Base-by-base conservation (phyloP, 2,888 invertebrate genomes). In the Linnaemya tessellans region DNA sequence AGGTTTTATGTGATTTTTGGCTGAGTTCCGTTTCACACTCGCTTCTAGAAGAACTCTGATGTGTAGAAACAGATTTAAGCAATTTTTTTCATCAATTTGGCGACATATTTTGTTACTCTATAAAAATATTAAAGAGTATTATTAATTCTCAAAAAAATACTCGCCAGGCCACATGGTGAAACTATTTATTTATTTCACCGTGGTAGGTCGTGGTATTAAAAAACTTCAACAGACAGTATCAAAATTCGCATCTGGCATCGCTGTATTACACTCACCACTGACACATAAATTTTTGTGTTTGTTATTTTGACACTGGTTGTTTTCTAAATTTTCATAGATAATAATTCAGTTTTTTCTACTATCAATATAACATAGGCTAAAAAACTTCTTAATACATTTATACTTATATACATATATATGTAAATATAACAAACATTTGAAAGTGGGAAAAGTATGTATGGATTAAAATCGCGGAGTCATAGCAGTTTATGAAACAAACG, bases 251-350 rank as follows among this genome's bases (percentile, higher is more conserved):
- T 8, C 1, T 58, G 43, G 41, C 58, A 58, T 11, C 46, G 3
- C 35, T 35, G 20, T 18, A 4, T 7, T 18, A 30, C 20, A 49
- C 20, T 73, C 60, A 71, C 60, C 46, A 46, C 15, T 13, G 0
- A n/a, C 22, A 25, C 25, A 43, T 3, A 49, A 10, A 5, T 22
- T 41, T 43, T 1, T 4, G 9, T 49, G 18, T 56, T 74, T 51
- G 62, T 15, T 56, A 35, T 35, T 35, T 60, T 60, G 15, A 30
- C 54, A 30, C 54, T 65, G 43, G 15, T 51, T 67, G 46, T 64
- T 78, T 75, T 68, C 49, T 49, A 38, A 58, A 49, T 49, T 35
- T 49, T 60, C n/a, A 15, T 49, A 68, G 18, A 74, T 64, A 41
- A 13, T 5, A 38, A 49, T 49, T 74, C 38, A 38, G 30, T 2